Percentiles rank a stretch among this genome's conserved stretches.
Conservation (phyloP, 1,140 invertebrate genomes). For the Drosophila rhopaloa region DNA sequence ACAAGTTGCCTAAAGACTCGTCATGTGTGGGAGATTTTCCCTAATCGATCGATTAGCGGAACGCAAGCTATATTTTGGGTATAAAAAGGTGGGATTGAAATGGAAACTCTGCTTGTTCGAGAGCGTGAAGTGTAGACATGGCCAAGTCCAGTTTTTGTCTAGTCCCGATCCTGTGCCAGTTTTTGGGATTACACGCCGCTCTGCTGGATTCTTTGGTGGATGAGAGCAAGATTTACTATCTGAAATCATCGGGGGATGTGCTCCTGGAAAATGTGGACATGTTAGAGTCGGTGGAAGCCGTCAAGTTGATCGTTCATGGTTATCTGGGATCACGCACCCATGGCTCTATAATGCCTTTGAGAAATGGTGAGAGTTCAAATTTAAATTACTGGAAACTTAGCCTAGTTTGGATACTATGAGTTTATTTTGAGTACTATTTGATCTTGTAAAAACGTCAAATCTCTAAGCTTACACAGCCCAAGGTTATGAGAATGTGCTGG, state of each 20-base stretch:
- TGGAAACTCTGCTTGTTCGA: neutral
- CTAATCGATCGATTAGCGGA: constrained; percentile 55
- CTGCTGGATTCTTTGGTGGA: constrained; percentile 36
- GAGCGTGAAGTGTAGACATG: constrained; percentile 20
- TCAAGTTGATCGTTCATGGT: constrained; percentile 79
- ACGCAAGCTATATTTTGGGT: constrained; percentile 23
- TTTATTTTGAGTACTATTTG: too few relatives aligned
- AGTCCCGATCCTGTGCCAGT: constrained; percentile 43
- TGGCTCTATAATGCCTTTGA: constrained; percentile 66
- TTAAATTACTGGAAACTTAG: too few relatives aligned
- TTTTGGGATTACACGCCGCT: constrained; percentile 35
- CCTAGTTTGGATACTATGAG: too few relatives aligned
- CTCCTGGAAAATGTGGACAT: constrained; percentile 41
- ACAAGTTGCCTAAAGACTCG: constrained; percentile 27
- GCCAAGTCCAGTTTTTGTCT: constrained; percentile 37
- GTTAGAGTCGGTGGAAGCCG: constrained; percentile 21
- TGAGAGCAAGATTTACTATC: constrained; percentile 71
- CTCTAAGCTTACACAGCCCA: constrained; percentile 66
- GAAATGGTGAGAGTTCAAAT: constrained; percentile 57
- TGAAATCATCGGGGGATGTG: constrained; percentile 25
- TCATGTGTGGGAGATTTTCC: constrained; percentile 32
- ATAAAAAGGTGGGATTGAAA: constrained; percentile 3
- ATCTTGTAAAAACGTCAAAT: neutral
- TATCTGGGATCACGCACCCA: constrained; percentile 68
- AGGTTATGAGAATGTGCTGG: constrained; percentile 59